Base-by-base conservation (phyloP, 2,888 invertebrate species). In the Tenthredo scrophulariae region DNA sequence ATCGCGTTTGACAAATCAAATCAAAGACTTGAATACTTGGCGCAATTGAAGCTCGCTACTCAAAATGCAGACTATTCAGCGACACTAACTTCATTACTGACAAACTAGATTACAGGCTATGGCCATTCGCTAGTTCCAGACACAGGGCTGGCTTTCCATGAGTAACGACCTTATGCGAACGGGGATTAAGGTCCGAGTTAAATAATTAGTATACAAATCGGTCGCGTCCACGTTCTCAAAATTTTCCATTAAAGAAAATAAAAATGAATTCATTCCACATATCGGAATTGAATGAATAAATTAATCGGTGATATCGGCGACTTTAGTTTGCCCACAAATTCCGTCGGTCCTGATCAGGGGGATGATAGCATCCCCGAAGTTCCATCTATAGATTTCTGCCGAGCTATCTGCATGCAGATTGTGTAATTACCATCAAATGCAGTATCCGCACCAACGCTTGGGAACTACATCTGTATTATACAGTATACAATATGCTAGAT, bases 31-130 rank as follows among this genome's bases (percentile, higher is more conserved):
- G 43, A 40, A 74, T 74, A 40, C 74, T 15, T 9, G 74, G 43
- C 22, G 74, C 43, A 74, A 74, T 74, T 74, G 40, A 74, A 22
- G 43, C 40, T 26, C 22, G 40, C 40, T 43, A 22, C 13, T 74
- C 74, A 74, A 74, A 74, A 74, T 74, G 40, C 74, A 74, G 74
- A 74, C 74, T 74, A 74, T 74, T 74, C 74, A 74, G 26, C 46
- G 43, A 74, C 74, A 29, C 74, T 74, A 74, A 74, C 74, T 22
- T 74, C 74, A 29, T 74, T 74, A 40, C 26, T 4, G 26, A 43
- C 43, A 40, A 74, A 74, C 26, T 26, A 43, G 70, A 74, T 74
- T 74, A 74, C 46, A 43, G 5, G 3, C 40, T 74, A 74, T 74
- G 6, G 43, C 26, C 13, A 74, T 74, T 43, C 74, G n/a, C 43